Conservation (phyloP, 2,888 invertebrate species). For the Pilophorus perplexus region DNA sequence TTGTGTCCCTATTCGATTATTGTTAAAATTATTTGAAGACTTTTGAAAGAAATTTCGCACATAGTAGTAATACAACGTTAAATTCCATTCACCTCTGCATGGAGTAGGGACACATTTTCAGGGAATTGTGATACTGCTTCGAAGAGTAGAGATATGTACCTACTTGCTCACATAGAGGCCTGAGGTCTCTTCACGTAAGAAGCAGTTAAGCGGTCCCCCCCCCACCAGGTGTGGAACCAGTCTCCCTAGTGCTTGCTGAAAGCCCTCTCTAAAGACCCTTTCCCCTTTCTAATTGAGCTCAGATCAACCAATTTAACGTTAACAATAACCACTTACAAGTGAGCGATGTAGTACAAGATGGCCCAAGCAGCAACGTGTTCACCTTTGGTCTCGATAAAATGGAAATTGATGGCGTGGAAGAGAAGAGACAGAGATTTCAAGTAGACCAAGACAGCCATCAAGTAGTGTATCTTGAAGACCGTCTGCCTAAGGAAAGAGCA, state of each 20-base stretch:
- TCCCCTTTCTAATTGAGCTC: too few relatives aligned
- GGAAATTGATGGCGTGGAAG: conserved; percentile 92
- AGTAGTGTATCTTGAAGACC: conserved; percentile 92
- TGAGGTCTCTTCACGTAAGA: neutral
- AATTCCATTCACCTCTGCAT: too few relatives aligned
- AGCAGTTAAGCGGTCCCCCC: neutral
- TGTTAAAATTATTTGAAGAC: too few relatives aligned
- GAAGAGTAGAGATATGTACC: too few relatives aligned
- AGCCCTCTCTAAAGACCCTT: too few relatives aligned
- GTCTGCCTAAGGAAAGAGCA: conserved; percentile 62
- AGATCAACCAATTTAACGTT: neutral
- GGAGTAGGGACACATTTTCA: too few relatives aligned
- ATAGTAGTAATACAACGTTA: too few relatives aligned
- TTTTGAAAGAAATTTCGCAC: too few relatives aligned
- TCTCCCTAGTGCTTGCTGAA: too few relatives aligned
- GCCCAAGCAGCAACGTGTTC: conserved; percentile 97
- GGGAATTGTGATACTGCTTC: too few relatives aligned
- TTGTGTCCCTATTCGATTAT: too few relatives aligned
- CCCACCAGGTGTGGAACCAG: neutral
- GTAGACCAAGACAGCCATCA: conserved; percentile 92
- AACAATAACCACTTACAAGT: conserved; percentile 65
- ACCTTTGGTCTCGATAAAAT: conserved; percentile 89
- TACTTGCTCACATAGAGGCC: neutral
- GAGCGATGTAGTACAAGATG: conserved; percentile 94
- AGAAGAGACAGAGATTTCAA: conserved; percentile 87